Evolutionary conservation across 1,140 invertebrate genomes (phyloP), one percentile per base, ranked within the genome.

Genomic region (Gryon sp.): DNA sequence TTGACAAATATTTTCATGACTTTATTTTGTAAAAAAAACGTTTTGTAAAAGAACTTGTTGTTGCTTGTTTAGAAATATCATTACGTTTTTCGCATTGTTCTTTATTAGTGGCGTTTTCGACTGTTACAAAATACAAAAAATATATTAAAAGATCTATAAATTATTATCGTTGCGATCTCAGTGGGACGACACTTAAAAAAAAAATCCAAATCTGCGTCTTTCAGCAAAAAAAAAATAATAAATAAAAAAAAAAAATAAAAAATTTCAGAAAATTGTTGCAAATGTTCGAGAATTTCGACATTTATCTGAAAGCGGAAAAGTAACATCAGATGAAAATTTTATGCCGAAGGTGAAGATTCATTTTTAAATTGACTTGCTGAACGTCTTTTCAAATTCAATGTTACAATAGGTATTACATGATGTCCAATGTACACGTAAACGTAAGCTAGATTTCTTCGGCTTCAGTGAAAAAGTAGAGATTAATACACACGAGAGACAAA

Each of bases 11-110:
- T 32, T 32, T 32, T 12, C 30, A 12, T 32, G 14, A 11, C 30
- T 32, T 32, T 32, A 32, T 32, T 32, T 32, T 32, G 30, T 32
- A 32, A 32, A 32, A 32, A 12, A 32, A 32, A 32, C 11, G 30
- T n/a, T 32, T 32, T 32, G 30, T 12, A 32, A 32, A 32, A 32
- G 30, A 32, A 12, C 30, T 32, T 32, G 30, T 12, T 32, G n/a
- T 6, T 30, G 26, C 26, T 6, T n/a, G 26, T n/a, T 9, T 9
- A 32, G 6, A 32, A 12, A 12, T 32, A 12, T 32, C 30, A 32
- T 12, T 32, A 32, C 30, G 30, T 12, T 32, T 11, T 32, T 32
- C 30, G 30, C 11, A 32, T 32, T 32, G 30, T 32, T 32, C 30
- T 32, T 32, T 32, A 32, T 32, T 32, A 32, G 30, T 32, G 30